Conservation (phyloP, 2,888 invertebrate species). For the Zeuzera pyrina region DNA sequence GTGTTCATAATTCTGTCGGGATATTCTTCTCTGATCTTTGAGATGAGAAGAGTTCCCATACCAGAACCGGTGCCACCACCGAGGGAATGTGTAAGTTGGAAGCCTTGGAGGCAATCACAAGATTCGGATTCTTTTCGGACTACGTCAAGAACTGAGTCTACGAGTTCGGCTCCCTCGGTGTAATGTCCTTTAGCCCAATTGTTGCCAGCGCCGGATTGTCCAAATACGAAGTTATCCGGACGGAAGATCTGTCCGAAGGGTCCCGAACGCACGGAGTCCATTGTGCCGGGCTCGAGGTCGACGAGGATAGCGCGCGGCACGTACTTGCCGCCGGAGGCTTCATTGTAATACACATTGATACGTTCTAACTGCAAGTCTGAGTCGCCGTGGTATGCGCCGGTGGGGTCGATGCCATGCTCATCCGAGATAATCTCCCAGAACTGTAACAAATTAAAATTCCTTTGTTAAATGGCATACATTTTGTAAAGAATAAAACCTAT, state of each 20-base stretch:
- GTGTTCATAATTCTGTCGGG: constrained; percentile 93
- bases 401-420: constrained; percentile 95
- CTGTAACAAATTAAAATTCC: constrained; percentile 70
- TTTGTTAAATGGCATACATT: background rate
- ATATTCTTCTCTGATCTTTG: constrained; percentile 92
- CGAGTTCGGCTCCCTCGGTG: constrained; percentile 78
- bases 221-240: constrained; percentile 84
- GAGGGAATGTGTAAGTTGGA: constrained; percentile 87
- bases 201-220: constrained; percentile 74
- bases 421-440: constrained; percentile 97
- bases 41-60: constrained; percentile 83
- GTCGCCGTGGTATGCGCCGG: constrained; percentile 90
- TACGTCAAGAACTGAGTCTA: constrained; percentile 85
- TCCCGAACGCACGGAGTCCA: constrained; percentile 81
- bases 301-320: constrained; percentile 61
- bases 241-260: constrained; percentile 83
- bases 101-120: constrained; percentile 93
- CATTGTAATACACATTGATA: constrained; percentile 97
- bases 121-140: constrained; percentile 91
- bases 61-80: constrained; percentile 70
- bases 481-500: constrained; percentile 32
- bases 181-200: constrained; percentile 81
- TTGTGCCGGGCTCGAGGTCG: constrained; percentile 59
- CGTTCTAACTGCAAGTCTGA: constrained; percentile 93
- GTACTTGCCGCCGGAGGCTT: constrained; percentile 78